Conservation (phyloP, 2,888 invertebrate genomes). For the Tachystola acroxantha region DNA sequence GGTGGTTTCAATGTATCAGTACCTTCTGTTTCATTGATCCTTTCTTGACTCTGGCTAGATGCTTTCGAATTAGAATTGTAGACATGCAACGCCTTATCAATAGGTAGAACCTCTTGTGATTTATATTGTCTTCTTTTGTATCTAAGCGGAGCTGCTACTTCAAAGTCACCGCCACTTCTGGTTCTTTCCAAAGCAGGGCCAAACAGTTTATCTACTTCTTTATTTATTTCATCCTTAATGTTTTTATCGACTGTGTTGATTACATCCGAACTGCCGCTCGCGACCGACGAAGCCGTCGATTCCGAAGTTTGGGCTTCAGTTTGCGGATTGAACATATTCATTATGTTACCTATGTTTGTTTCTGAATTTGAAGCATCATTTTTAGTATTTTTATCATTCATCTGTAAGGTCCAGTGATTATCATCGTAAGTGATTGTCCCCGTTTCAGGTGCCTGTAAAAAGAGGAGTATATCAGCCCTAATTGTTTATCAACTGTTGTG, state of each 20-base stretch:
- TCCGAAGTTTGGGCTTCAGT: conserved; percentile 42
- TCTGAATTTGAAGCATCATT: conserved; percentile 18
- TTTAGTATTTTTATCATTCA: conserved; percentile 17
- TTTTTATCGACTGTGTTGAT: conserved; percentile 45
- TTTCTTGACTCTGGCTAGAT: conserved; percentile 24
- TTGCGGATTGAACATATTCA: conserved; percentile 45
- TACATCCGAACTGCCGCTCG: conserved; percentile 57
- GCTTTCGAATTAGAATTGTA: background rate
- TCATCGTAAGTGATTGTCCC: conserved; percentile 52
- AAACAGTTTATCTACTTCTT: conserved; percentile 63
- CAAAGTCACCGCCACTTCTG: conserved; percentile 60
- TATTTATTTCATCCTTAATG: conserved; percentile 50
- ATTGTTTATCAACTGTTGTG: too few species aligned
- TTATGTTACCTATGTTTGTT: conserved; percentile 59
- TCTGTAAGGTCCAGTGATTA: conserved; percentile 43
- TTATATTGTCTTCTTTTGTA: conserved; percentile 61
- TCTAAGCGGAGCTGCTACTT: conserved; percentile 53
- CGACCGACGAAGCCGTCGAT: conserved; percentile 46
- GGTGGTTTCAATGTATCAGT: conserved; percentile 31
- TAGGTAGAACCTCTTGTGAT: conserved; percentile 64
- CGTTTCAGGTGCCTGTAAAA: conserved; percentile 51
- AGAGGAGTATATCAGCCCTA: too few species aligned
- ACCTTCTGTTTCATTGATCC: conserved; percentile 25
- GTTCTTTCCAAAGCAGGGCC: conserved; percentile 61
- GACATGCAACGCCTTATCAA: conserved; percentile 30